Evolutionary conservation across 2,888 invertebrate genomes (phyloP), one percentile per base, ranked within the genome.

Genomic region (Operophtera brumata): DNA sequence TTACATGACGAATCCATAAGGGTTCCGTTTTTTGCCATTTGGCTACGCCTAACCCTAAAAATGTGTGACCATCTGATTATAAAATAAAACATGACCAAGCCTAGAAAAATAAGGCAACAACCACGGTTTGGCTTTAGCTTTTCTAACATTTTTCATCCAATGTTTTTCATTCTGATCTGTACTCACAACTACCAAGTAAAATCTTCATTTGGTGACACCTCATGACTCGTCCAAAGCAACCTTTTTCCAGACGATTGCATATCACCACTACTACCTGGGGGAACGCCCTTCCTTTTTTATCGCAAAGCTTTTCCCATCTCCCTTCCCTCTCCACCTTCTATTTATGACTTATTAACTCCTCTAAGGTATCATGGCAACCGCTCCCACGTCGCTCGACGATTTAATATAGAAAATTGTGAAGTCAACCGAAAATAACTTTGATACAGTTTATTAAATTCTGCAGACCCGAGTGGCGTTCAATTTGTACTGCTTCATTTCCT

Each of bases 321-420:
- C 58, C 64, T 46, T 84, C 82, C 68, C 84, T 61, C 64, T 87
- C 69, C 58, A 69, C 54, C 80, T 67, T 67, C 83, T 83, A 84
- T 88, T 89, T 87, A 87, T 89, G 89, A 90, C 90, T 89, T 90
- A 90, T 90, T 90, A 90, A 86, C 88, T 87, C 77, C 86, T 87
- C 82, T 80, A 69, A 86, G 87, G 90, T 90, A 89, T 88, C 90
- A 86, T 88, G 77, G 90, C 90, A 90, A 90, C 90, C 79, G 73
- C 78, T 77, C 82, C 79, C 78, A 69, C 69, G 71, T 71, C 77
- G 73, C 77, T 69, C 71, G 70, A 63, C 77, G 82, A 84, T 87
- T 88, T 87, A 89, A 90, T 90, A 88, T 87, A 86, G 84, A 81
- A 85, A 82, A 87, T 87, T 88, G 89, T 82, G 84, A 86, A 88